Base-by-base conservation (phyloP, 2,113 vertebrate genomes). In the Pteropus alecto region DNA sequence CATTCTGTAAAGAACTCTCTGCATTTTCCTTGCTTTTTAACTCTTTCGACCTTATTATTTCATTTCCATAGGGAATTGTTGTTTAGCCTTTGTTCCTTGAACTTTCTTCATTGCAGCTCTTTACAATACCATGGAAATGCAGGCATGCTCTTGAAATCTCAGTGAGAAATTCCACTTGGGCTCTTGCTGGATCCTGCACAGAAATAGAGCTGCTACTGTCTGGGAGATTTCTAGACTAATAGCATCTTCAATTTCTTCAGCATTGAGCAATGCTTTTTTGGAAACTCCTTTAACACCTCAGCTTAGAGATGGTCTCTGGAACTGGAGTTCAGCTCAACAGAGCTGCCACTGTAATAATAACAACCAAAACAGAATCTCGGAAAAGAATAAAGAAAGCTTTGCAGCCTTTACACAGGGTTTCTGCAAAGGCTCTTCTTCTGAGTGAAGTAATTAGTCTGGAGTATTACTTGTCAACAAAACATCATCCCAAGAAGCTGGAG, bases 141-240 rank as follows among this genome's bases (percentile, higher is more conserved):
- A 92, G 79, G 56, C 19, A 91, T 73, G 46, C 90, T 93, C 73
- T 88, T 94, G 58, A 60, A 96, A 33, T 56, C 78, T 97, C 96
- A 94, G 95, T 70, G 14, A 94, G 88, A 93, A 97, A 95, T 96
- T 96, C 82, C 73, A 48, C 38, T 93, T 56, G 22, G 76, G 58
- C 0, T 14, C 87, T 96, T 93, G 90, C 54, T 97, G 86, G 30
- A 26, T 35, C 26, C 81, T 98, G 76, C 54, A 87, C 74, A 65
- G 76, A 81, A 67, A 94, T 58, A 70, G 87, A 58, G 68, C 93
- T 85, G 77, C 65, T 0, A 1, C 63, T 74, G 76, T 87, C 92
- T 71, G 92, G 94, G 97, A 98, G 94, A 97, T 93, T 98, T 98
- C 97, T 79, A 97, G 85, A 95, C 77, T 96, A 96, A 97, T 56